These are phyloP conservation scores for Cephus pulcher DNA, from an alignment of 2,888 invertebrate species.

Conservation along the genomic window DNA sequence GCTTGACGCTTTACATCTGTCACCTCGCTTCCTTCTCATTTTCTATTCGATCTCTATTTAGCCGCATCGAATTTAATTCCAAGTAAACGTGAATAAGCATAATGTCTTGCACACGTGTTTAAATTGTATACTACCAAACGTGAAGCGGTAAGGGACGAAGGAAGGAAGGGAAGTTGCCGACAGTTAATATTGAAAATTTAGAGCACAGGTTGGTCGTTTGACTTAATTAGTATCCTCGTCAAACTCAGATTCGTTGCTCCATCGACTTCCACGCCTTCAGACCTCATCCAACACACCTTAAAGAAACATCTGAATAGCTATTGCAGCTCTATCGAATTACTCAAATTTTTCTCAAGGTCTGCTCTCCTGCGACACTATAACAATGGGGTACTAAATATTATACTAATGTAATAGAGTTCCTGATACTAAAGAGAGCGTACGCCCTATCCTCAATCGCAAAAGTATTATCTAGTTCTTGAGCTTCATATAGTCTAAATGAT, in stretches of 20 bases:
- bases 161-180: slow-evolving; percentile 8
- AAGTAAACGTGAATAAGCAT: not conserved
- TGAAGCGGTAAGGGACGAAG: not conserved
- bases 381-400: not conserved
- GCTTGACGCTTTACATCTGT: not conserved
- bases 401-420: not conserved
- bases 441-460: too few species aligned
- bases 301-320: not conserved
- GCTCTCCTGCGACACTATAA: not conserved
- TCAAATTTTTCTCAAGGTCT: not conserved
- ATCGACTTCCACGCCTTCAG: not conserved
- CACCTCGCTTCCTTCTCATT: not conserved
- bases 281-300: not conserved
- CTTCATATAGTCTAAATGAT: not conserved
- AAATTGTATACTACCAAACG: not conserved
- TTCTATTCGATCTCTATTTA: not conserved
- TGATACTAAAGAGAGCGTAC: not conserved
- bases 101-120: not conserved
- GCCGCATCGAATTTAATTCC: not conserved
- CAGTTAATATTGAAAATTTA: slow-evolving; percentile 22
- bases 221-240: slow-evolving; percentile 14
- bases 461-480: not conserved
- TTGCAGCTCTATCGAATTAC: not conserved
- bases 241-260: not conserved
- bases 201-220: slow-evolving; percentile 14